A percentile compares a stretch with the other conserved stretches of the same genome.
Evolutionary conservation across 2,888 invertebrate species (phyloP).

Genomic region (Hesperia comma): DNA sequence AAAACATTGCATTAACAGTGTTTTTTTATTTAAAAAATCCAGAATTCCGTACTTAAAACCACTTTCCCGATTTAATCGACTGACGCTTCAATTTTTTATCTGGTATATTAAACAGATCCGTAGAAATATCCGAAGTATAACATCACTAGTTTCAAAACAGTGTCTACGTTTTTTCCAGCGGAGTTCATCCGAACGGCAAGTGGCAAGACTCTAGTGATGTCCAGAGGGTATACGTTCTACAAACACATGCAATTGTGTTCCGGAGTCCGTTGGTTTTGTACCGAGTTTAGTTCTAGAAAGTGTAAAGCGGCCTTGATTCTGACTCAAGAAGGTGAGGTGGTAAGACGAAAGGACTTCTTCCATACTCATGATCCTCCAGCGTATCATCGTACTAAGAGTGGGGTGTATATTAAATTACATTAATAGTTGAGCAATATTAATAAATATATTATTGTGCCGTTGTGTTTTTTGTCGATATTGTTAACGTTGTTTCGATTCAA

Average conservation of each 20-base stretch:
- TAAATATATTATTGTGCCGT: neutral
- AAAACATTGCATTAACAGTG: too few relatives aligned
- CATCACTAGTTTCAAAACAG: too few relatives aligned
- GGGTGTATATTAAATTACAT: neutral
- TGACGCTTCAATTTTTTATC: too few relatives aligned
- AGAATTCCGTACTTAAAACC: too few relatives aligned
- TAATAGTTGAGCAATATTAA: neutral
- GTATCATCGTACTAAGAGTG: neutral
- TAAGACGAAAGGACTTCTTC: constrained; percentile 63
- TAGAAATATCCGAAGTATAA: too few relatives aligned
- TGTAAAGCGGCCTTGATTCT: constrained; percentile 75
- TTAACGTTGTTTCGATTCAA: too few relatives aligned
- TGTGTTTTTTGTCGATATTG: neutral
- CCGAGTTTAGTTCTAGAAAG: constrained; percentile 76
- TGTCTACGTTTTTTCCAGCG: constrained; percentile 7
- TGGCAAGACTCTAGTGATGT: constrained; percentile 71
- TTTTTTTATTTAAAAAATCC: too few relatives aligned
- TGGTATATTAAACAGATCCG: too few relatives aligned
- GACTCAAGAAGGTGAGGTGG: constrained; percentile 67
- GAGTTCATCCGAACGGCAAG: constrained; percentile 27
- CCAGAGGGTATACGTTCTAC: constrained; percentile 76
- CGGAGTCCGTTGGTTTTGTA: constrained; percentile 77
- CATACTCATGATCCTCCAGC: constrained; percentile 69
- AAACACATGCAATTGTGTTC: constrained; percentile 72
- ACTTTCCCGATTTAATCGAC: too few relatives aligned